Conservation (phyloP, 2,888 invertebrate species). For the Drosophila kuntzei region DNA sequence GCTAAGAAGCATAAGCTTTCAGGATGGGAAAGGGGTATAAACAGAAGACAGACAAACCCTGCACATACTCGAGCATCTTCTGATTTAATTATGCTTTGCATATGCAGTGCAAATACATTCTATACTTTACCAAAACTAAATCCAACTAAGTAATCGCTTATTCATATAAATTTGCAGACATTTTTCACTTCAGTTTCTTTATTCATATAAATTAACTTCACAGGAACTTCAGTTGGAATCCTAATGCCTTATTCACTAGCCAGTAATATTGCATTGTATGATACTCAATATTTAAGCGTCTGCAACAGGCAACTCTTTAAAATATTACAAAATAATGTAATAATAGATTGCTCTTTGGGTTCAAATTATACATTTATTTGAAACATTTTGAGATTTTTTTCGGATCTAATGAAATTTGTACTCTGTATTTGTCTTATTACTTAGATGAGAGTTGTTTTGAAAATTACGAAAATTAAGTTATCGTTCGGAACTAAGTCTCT, state of each 20-base stretch:
- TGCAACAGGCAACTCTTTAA: neutral
- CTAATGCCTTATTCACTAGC: neutral
- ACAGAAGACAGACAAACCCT: neutral
- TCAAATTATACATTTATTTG: too few species aligned
- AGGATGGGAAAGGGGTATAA: neutral
- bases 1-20: neutral
- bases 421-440: too few species aligned
- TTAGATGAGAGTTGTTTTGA: neutral
- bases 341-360: too few species aligned
- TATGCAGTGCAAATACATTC: conserved; percentile 36
- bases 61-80: conserved; percentile 15
- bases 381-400: too few species aligned
- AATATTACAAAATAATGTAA: too few species aligned
- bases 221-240: neutral
- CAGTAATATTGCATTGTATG: too few species aligned
- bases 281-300: neutral
- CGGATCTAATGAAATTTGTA: too few species aligned
- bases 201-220: conserved; percentile 6
- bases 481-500: neutral
- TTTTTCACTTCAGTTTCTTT: neutral
- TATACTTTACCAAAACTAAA: conserved; percentile 6
- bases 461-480: neutral
- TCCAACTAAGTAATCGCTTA: conserved; percentile 29
- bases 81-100: conserved; percentile 59
- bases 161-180: conserved; percentile 25